phyloP scores from a whole-genome alignment of 2,888 invertebrate species.

The Amiota mariae region DNA sequence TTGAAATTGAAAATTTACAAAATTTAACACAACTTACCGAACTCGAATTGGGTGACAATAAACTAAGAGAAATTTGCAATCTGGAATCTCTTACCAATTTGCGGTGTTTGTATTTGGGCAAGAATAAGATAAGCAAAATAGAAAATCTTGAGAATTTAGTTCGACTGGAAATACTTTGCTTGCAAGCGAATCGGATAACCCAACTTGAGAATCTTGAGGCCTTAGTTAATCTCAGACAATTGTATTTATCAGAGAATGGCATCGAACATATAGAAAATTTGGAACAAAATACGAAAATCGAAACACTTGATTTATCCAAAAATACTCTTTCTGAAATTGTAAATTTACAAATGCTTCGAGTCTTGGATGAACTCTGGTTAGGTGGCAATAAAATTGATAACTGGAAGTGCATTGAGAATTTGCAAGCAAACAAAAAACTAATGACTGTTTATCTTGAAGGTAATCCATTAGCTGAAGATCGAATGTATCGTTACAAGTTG shows the following conservation, averaged over 20 bases:
- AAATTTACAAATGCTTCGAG: not conserved
- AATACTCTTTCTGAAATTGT: slow-evolving; percentile 7
- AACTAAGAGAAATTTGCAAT: slow-evolving; percentile 84
- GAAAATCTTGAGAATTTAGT: slow-evolving; percentile 82
- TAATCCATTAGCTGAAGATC: slow-evolving; percentile 26
- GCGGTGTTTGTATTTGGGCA: slow-evolving; percentile 87
- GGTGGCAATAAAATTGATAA: slow-evolving; percentile 6
- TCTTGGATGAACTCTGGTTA: slow-evolving; percentile 22
- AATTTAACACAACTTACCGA: slow-evolving; percentile 83
- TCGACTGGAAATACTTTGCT: slow-evolving; percentile 83
- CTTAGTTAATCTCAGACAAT: slow-evolving; percentile 82
- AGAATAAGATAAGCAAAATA: slow-evolving; percentile 91
- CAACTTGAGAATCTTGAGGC: slow-evolving; percentile 76
- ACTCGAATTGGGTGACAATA: slow-evolving; percentile 93
- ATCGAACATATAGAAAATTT: slow-evolving; percentile 73
- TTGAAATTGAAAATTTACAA: slow-evolving; percentile 87
- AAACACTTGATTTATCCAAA: slow-evolving; percentile 24
- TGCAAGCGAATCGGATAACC: slow-evolving; percentile 89
- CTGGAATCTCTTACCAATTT: slow-evolving; percentile 82
- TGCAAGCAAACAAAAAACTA: slow-evolving; percentile 2
- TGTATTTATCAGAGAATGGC: slow-evolving; percentile 94
- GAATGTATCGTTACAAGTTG: slow-evolving; percentile 21
- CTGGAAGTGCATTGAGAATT: not conserved
- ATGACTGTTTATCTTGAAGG: slow-evolving; percentile 21
- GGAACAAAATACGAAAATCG: not conserved